These are phyloP conservation scores for Podarcis siculus DNA, from an alignment of 2,797 vertebrate species.

Conservation along the genomic window DNA sequence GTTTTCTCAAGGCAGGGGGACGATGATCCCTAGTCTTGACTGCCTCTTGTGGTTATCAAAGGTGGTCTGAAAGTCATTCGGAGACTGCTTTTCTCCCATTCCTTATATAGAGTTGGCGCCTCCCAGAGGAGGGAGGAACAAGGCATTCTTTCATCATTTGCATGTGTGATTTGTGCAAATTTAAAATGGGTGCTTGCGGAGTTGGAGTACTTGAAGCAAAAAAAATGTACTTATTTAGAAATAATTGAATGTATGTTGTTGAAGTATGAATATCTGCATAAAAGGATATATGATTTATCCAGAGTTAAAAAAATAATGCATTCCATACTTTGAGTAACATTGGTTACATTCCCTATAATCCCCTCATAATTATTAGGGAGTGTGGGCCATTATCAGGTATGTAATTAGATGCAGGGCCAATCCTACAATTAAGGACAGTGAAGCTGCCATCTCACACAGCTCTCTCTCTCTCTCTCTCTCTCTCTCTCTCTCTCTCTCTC, in stretches of 20 bases:
- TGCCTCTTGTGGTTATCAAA: constrained; percentile 55
- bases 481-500: no score
- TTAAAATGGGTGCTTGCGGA: not conserved
- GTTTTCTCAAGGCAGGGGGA: constrained; percentile 1
- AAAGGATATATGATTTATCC: not conserved
- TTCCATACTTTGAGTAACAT: not conserved
- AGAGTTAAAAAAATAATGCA: not conserved
- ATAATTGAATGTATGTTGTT: not conserved
- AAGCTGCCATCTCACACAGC: not conserved
- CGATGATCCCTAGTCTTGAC: constrained; percentile 19
- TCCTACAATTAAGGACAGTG: not conserved
- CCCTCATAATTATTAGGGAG: not conserved
- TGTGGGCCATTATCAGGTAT: not conserved
- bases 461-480: no score
- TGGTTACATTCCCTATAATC: not conserved
- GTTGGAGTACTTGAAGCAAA: not conserved
- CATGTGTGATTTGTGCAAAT: constrained; percentile 1
- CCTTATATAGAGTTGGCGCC: not conserved
- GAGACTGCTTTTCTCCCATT: constrained; percentile 17
- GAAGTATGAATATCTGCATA: not conserved
- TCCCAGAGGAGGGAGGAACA: not conserved
- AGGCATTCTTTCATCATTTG: not conserved
- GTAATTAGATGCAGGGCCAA: not conserved
- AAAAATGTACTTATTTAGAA: not conserved
- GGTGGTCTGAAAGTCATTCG: constrained; percentile 15